Evolutionary conservation across 2,797 vertebrate species (phyloP), one percentile per base, ranked within the genome.

Genomic region (Linurgus olivaceus): DNA sequence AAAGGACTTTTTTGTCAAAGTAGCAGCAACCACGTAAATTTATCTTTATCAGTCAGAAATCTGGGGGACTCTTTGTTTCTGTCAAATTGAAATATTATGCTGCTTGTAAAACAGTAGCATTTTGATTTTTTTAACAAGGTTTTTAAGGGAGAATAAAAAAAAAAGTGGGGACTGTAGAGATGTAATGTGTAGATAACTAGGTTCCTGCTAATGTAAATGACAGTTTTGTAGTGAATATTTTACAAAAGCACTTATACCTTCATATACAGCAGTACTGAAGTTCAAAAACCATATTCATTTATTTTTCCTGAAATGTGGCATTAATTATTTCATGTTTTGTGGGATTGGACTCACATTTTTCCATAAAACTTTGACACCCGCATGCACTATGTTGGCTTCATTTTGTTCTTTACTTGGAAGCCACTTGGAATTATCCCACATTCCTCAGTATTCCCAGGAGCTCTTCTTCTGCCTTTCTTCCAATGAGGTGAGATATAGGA

Each of bases 281-380:
- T 58, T n/a, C 17, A 31, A 23, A 23, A 10, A 2, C 0, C 2
- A 55, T 73, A 45, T 2, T 10, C 15, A n/a, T 71, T 47, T 55
- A 31, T 65, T 78, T 57, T 26, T 5, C 4, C 11, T 48, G 11
- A 88, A 38, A 58, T 31, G 4, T 74, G 25, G 8, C 26, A 59
- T 73, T 82, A 59, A 44, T 17, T 74, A 17, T 13, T 72, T 3
- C 9, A 28, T 65, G 4, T 37, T 68, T 75, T 74, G 20, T 25
- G n/a, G 51, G 23, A 37, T 54, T 44, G 11, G 19, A 35, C 2
- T 18, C 14, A 9, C 7, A 4, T 35, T 74, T 74, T 73, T 23
- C 40, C 28, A 13, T 35, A 55, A 48, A 10, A 8, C 44, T 62
- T 76, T 61, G 44, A 21, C 12, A 58, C 55, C 3, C 7, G 1